These are phyloP conservation scores for Serrognathus titanus DNA, from an alignment of 2,888 invertebrate genomes.

Conservation along the genomic window DNA sequence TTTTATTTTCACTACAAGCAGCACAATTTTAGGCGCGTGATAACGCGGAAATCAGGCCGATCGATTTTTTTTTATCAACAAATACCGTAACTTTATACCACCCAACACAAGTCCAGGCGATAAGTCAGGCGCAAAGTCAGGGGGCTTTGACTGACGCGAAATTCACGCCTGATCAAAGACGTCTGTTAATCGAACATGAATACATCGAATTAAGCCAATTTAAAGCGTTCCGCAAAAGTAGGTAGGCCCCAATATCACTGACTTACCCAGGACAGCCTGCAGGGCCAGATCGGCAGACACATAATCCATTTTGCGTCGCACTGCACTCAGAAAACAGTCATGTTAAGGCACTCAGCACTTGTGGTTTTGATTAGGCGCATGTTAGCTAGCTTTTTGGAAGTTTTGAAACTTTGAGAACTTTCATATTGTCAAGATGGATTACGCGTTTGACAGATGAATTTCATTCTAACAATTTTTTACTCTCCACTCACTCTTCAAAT, in stretches of 20 bases:
- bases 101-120: neutral
- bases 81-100: conserved; percentile 3
- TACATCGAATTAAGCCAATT: conserved; percentile 10
- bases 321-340: conserved; percentile 7
- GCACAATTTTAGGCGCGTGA: no score
- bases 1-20: no score
- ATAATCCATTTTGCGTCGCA: conserved; percentile 38
- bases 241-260: conserved; percentile 1
- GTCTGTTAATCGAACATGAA: neutral
- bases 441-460: conserved; percentile 5
- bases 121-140: neutral
- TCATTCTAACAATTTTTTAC: neutral
- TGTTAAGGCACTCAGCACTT: neutral
- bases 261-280: conserved; percentile 44
- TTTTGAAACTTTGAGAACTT: conserved; percentile 16
- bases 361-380: neutral
- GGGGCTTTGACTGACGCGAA: neutral
- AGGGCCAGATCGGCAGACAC: conserved; percentile 41
- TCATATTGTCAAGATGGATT: conserved; percentile 17
- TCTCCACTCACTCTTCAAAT: no score
- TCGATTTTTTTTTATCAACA: no score
- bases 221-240: conserved; percentile 12
- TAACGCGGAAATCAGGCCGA: no score
- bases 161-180: neutral
- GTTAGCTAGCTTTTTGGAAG: neutral